A percentile compares a stretch with the other conserved stretches of the same genome.
Conservation (phyloP, 2,888 invertebrate species). For the Nasonovia ribisnigri region DNA sequence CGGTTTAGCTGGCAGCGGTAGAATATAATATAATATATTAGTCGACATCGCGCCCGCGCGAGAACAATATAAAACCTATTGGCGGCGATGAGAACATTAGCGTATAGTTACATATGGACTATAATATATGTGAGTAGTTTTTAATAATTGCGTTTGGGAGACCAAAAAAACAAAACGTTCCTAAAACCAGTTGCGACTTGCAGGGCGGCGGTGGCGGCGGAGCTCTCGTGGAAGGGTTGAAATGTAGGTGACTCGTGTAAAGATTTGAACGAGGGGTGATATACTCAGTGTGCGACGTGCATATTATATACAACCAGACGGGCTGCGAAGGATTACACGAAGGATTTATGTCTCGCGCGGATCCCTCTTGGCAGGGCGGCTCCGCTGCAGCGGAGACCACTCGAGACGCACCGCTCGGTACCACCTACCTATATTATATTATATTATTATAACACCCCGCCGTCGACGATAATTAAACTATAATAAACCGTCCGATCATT, state of each 20-base stretch:
- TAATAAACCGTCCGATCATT: conserved; percentile 59
- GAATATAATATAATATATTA: conserved; percentile 8
- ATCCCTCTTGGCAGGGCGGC: conserved; percentile 42
- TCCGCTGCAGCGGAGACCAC: conserved; percentile 33
- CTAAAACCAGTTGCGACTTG: conserved; percentile 47
- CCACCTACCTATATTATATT: neutral
- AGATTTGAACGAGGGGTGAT: conserved; percentile 33
- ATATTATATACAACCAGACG: conserved; percentile 3
- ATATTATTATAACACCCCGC: conserved; percentile 33
- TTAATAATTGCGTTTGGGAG: conserved; percentile 50
- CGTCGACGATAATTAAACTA: conserved; percentile 62
- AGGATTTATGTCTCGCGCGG: conserved; percentile 58
- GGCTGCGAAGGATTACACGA: conserved; percentile 57
- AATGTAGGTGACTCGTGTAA: conserved; percentile 21
- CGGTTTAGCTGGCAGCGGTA: conserved; percentile 15
- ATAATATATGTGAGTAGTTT: conserved; percentile 19
- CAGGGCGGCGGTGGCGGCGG: neutral
- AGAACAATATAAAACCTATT: conserved; percentile 39
- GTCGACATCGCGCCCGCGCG: neutral
- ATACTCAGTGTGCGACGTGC: neutral
- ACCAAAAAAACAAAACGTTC: conserved; percentile 50
- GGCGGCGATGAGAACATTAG: conserved; percentile 51
- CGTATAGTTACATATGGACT: neutral
- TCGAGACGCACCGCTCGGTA: conserved; percentile 38
- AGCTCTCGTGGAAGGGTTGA: conserved; percentile 36